Evolutionary conservation across 2,888 invertebrate species (phyloP), one percentile per base, ranked within the genome.

Genomic region (Scelioninae gen. 1): DNA sequence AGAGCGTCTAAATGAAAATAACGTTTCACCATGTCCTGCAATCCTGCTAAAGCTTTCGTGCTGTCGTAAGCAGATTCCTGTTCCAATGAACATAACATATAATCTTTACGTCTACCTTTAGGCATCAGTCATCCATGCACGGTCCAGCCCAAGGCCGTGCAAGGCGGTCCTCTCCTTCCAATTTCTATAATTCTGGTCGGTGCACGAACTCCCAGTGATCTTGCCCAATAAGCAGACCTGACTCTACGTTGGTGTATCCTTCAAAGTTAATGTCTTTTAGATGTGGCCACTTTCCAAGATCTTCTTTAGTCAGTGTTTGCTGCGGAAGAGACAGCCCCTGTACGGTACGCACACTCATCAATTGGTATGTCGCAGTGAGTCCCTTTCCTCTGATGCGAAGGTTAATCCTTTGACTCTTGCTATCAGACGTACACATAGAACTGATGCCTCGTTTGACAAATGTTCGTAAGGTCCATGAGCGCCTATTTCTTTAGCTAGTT

Each of bases 141-240:
- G 7, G 51, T 38, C 65, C 65, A 65, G 1, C 65, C 65, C 23
- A 65, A 13, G 8, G 9, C 29, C 4, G 65, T 65, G 13, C 10
- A 51, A 0, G 65, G 7, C 8, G n/a, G 23, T 15, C 7, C 8
- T 29, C 16, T 16, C 16, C 45, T 31, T 5, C 29, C 45, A 15
- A 55, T 32, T 31, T 60, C 38, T 6, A 31, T 15, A 15, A 47
- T 16, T 5, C 6, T 15, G 6, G 15, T 13, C 0, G 81, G 58
- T 10, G 51, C 29, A 0, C 63, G 11, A 79, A n/a, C 16, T 79
- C 72, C 49, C 72, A 79, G 16, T 79, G 23, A 31, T 80, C 80
- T 56, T 81, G 80, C 5, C 75, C 80, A 23, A 81, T 62, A 9
- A 80, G 32, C 7, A 80, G 4, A 16, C 47, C 32, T 0, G 80